A percentile compares a stretch with the other conserved stretches of the same genome.
These are phyloP conservation scores for Euphysa ruthae DNA, from an alignment of 30 jellyfish, hydroid and myxozoan genomes.

Conservation along the genomic window DNA sequence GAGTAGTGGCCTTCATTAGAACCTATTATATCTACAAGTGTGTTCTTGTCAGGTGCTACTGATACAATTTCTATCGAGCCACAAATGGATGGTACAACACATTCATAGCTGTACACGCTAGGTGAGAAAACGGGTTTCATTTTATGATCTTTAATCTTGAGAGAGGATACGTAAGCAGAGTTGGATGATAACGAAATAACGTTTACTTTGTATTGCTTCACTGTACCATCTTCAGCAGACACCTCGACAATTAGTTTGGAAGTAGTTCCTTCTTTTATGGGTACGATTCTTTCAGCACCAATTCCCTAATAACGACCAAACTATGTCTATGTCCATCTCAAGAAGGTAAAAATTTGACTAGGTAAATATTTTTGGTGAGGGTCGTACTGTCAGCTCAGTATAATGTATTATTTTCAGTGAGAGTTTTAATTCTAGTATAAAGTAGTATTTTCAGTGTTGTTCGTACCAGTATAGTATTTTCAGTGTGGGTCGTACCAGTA, in stretches of 20 bases:
- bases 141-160: constrained; percentile 27
- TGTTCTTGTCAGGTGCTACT: constrained; percentile 46
- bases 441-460: no score
- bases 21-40: not conserved
- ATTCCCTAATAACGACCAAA: constrained; percentile 49
- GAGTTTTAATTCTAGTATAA: no score
- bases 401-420: no score
- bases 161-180: constrained; percentile 39
- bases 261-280: constrained; percentile 46
- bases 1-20: not conserved
- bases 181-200: constrained; percentile 48
- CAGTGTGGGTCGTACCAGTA: no score
- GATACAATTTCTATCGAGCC: constrained; percentile 18
- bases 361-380: no score
- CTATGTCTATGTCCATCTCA: not conserved
- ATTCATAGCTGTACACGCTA: constrained; percentile 29
- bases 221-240: constrained; percentile 84
- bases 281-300: constrained; percentile 41
- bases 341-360: no score
- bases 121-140: constrained; percentile 31
- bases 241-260: constrained; percentile 36
- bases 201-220: constrained; percentile 36
- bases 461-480: no score
- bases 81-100: constrained; percentile 38
- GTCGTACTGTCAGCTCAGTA: no score